Percentiles rank a stretch among this genome's conserved stretches.
Conservation (phyloP, 2,113 vertebrate genomes). For the Panurus biarmicus region DNA sequence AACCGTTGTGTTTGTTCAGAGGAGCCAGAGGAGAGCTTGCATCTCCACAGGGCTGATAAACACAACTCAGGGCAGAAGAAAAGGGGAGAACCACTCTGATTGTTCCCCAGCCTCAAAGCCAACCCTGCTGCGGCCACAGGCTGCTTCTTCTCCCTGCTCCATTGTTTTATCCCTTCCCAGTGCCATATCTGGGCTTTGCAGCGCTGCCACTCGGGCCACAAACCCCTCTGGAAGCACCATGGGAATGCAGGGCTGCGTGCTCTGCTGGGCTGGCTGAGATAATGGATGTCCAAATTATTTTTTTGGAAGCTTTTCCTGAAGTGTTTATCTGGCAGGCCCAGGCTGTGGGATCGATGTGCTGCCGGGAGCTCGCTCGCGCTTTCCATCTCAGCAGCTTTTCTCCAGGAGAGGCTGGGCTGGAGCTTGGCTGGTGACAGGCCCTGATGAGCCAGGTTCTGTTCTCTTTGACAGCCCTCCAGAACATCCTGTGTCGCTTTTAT, state of each 20-base stretch:
- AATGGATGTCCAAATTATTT: conserved; percentile 16
- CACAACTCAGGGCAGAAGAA: background rate
- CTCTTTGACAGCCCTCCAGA: background rate
- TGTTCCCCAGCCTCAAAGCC: background rate
- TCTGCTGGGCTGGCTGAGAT: background rate
- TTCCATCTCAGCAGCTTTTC: background rate
- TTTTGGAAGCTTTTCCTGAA: conserved; percentile 20
- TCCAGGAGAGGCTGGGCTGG: background rate
- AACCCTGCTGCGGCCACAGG: background rate
- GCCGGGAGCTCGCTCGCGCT: background rate
- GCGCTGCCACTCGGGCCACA: accelerated
- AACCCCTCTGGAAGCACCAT: background rate
- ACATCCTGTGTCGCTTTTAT: background rate
- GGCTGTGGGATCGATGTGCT: conserved; percentile 47
- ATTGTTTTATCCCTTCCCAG: background rate
- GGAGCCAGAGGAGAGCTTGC: background rate
- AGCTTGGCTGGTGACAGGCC: background rate
- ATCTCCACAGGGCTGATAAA: background rate
- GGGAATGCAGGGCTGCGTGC: background rate
- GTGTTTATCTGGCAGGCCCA: conserved; percentile 53
- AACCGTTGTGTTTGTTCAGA: background rate
- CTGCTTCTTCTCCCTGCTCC: background rate
- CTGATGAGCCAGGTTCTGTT: background rate
- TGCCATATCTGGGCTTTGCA: background rate
- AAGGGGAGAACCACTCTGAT: background rate